phyloP scores from a whole-genome alignment of 2,113 vertebrate genomes.

The Pycnonotus jocosus region DNA sequence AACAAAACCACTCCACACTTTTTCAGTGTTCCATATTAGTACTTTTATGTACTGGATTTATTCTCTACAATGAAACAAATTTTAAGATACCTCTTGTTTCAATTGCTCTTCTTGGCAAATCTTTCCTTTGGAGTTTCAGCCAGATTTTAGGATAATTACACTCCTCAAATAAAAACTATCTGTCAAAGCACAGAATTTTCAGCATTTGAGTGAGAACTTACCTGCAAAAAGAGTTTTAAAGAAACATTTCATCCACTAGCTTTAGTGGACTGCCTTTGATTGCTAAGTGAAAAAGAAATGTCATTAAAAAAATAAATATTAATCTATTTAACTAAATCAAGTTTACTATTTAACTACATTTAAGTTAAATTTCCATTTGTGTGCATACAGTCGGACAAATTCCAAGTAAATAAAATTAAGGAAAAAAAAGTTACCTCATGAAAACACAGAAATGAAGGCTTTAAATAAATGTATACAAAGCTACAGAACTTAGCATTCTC shows the following conservation, averaged over 20 bases:
- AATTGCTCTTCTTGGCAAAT: not conserved
- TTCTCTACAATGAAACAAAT: not conserved
- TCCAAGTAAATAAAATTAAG: not conserved
- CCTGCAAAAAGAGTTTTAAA: not conserved
- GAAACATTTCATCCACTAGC: not conserved
- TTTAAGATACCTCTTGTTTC: not conserved
- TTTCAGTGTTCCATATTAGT: not conserved
- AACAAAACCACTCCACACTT: not conserved
- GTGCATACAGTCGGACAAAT: accelerated
- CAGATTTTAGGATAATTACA: not conserved
- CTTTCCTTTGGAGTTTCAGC: not conserved
- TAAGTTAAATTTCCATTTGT: not conserved
- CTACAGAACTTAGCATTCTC: not conserved
- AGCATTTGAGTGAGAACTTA: not conserved
- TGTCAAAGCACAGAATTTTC: not conserved
- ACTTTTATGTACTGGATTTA: not conserved
- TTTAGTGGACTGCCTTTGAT: not conserved
- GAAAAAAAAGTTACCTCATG: not conserved
- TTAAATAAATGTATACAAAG: not conserved
- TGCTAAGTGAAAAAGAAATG: not conserved
- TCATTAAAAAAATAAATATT: accelerated
- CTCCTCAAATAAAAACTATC: not conserved
- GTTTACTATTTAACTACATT: not conserved
- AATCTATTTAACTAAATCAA: not conserved
- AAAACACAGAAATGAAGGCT: not conserved